These are phyloP conservation scores for Bilobella aurantiaca DNA, from an alignment of 1,140 invertebrate species.

Conservation along the genomic window DNA sequence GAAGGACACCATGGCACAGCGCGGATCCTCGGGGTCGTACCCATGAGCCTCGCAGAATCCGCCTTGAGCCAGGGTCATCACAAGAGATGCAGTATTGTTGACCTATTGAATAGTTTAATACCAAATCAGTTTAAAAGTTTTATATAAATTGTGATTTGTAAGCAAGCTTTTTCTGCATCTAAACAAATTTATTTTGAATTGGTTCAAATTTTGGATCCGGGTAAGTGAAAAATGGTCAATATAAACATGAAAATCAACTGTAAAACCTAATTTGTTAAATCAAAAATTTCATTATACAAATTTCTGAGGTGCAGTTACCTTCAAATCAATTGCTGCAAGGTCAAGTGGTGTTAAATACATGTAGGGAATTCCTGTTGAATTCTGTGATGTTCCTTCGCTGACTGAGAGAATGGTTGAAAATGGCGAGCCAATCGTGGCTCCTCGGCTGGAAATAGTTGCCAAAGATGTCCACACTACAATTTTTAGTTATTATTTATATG, in stretches of 20 bases:
- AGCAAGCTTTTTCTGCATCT: too few species aligned
- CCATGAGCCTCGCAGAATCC: conserved; percentile 51
- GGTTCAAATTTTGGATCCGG: too few species aligned
- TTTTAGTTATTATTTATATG: background rate
- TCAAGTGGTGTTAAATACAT: conserved; percentile 66
- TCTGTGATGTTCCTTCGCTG: conserved; percentile 54
- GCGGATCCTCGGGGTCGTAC: conserved; percentile 67
- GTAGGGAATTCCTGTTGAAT: conserved; percentile 63
- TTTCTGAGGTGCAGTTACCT: conserved; percentile 42
- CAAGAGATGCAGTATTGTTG: conserved; percentile 53
- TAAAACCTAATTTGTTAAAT: conserved; percentile 1
- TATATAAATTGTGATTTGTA: too few species aligned
- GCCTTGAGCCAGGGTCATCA: conserved; percentile 57
- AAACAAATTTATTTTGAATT: too few species aligned
- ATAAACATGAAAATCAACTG: background rate
- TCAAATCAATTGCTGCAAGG: conserved; percentile 58
- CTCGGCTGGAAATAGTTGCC: conserved; percentile 57
- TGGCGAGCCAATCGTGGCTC: conserved; percentile 53
- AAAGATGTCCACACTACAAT: conserved; percentile 58
- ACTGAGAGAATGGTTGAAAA: conserved; percentile 63
- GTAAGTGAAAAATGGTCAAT: too few species aligned
- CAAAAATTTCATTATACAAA: background rate
- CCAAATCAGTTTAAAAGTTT: too few species aligned
- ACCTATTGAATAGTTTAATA: conserved; percentile 42
- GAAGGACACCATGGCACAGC: conserved; percentile 62